A percentile compares a stretch with the other conserved stretches of the same genome.
phyloP scores from a whole-genome alignment of 2,797 vertebrate genomes.

The Brachyalestes nurse region DNA sequence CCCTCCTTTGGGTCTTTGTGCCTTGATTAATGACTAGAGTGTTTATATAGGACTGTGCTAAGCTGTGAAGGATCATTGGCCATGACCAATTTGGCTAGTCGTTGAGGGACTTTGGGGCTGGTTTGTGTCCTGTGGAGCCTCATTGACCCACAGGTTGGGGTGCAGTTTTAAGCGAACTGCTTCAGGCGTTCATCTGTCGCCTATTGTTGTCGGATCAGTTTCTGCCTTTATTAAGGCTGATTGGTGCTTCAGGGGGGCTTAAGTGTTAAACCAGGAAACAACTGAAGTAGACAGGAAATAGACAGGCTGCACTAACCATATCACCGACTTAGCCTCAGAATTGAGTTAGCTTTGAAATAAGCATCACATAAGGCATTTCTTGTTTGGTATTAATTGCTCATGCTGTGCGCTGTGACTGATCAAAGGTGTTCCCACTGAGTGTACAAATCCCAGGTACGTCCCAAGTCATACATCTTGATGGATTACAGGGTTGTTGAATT shows the following conservation, averaged over 20 bases:
- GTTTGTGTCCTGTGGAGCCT: constrained; percentile 30
- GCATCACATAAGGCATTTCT: background rate
- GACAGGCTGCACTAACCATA: background rate
- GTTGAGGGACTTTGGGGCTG: constrained; percentile 24
- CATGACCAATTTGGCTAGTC: constrained; percentile 55
- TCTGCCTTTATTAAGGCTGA: constrained; percentile 2
- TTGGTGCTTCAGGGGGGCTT: background rate
- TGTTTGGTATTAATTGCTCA: background rate
- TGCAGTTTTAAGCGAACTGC: constrained; percentile 29
- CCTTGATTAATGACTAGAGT: constrained; percentile 51
- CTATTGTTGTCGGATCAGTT: constrained; percentile 33
- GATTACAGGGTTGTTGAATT: background rate
- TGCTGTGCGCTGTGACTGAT: background rate
- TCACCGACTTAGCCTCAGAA: background rate
- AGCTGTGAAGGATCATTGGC: constrained; percentile 52
- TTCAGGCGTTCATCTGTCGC: constrained; percentile 18
- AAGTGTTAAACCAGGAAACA: background rate
- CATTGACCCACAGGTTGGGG: constrained; percentile 22
- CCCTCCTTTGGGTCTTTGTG: constrained; percentile 35
- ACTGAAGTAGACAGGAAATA: background rate
- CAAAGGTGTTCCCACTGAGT: background rate
- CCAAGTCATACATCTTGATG: too few species aligned
- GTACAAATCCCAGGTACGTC: too few species aligned
- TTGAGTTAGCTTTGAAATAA: background rate
- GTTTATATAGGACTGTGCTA: constrained; percentile 42